phyloP scores from a whole-genome alignment of 2,113 vertebrate genomes.

The Ammodytes marinus region DNA sequence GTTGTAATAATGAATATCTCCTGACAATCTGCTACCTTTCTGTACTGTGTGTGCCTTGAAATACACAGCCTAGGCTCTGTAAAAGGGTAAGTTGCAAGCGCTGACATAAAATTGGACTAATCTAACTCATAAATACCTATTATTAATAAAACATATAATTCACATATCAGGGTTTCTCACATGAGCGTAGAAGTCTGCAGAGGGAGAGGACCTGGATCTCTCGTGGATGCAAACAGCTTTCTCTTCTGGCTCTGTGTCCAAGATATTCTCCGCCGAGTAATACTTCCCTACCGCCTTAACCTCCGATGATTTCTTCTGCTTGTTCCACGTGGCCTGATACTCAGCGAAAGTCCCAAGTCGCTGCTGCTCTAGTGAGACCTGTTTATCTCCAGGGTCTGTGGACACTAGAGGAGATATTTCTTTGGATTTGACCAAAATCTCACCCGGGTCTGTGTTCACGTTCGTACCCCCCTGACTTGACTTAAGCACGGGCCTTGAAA shows the following conservation, averaged over 20 bases:
- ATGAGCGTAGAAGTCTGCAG: constrained; percentile 89
- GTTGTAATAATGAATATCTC: no score
- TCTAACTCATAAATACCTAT: constrained; percentile 19
- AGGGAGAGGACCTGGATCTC: constrained; percentile 91
- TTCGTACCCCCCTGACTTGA: constrained; percentile 8
- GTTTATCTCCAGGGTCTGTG: constrained; percentile 13
- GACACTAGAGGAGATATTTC: constrained; percentile 37
- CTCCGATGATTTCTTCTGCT: constrained; percentile 86
- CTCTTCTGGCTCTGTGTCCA: constrained; percentile 86
- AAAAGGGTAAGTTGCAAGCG: no score
- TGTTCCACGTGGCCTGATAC: constrained; percentile 93
- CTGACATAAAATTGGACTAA: not conserved
- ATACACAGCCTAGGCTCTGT: no score
- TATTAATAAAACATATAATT: no score
- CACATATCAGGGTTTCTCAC: constrained; percentile 70
- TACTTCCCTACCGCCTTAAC: constrained; percentile 85
- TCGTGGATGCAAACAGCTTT: constrained; percentile 86
- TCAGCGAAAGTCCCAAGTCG: constrained; percentile 92
- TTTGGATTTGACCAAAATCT: constrained; percentile 24
- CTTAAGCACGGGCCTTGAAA: constrained; percentile 75
- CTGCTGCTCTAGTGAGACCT: constrained; percentile 74
- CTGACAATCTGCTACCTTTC: no score
- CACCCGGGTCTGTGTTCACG: constrained; percentile 42
- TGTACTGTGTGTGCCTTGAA: no score
- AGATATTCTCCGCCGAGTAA: constrained; percentile 93